Percentiles rank a stretch among this genome's conserved stretches.
Conservation (phyloP, 2,797 vertebrate species). For the Argentina silus region DNA sequence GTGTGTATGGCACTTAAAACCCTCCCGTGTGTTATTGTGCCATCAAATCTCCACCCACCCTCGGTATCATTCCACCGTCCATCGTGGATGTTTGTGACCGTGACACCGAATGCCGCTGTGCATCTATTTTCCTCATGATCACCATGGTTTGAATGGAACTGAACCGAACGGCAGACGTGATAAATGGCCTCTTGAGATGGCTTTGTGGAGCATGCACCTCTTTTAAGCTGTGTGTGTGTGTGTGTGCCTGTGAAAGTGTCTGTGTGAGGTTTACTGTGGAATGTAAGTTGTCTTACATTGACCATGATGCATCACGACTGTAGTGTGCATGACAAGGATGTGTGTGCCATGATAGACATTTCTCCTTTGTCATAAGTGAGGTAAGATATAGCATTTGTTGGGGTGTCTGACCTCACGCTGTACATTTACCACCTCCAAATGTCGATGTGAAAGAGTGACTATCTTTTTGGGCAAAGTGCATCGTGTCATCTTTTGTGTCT, state of each 20-base stretch:
- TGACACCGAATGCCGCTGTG: background rate
- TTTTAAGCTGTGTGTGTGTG: background rate
- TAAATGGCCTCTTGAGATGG: too few relatives aligned
- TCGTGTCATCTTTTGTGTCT: slow-evolving; percentile 11
- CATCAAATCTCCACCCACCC: background rate
- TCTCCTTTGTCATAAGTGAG: too few relatives aligned
- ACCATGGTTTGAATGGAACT: too few relatives aligned
- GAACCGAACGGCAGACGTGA: too few relatives aligned
- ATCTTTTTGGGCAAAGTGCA: slow-evolving; percentile 16
- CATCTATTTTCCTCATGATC: background rate
- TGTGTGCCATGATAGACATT: background rate
- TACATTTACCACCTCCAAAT: background rate
- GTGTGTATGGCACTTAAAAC: slow-evolving; percentile 79
- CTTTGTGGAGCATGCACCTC: too few relatives aligned
- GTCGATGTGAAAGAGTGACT: slow-evolving; percentile 33
- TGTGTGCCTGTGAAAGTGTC: background rate
- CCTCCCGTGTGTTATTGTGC: slow-evolving; percentile 54
- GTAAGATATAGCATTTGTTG: too few relatives aligned
- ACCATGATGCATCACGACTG: too few relatives aligned
- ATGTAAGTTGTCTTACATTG: too few relatives aligned
- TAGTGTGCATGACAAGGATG: background rate
- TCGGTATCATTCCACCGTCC: background rate
- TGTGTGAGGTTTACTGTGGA: background rate
- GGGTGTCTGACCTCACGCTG: too few relatives aligned
- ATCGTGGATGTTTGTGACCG: background rate